Evolutionary conservation across 1,140 invertebrate species (phyloP).

Genomic region (Samia ricini): DNA sequence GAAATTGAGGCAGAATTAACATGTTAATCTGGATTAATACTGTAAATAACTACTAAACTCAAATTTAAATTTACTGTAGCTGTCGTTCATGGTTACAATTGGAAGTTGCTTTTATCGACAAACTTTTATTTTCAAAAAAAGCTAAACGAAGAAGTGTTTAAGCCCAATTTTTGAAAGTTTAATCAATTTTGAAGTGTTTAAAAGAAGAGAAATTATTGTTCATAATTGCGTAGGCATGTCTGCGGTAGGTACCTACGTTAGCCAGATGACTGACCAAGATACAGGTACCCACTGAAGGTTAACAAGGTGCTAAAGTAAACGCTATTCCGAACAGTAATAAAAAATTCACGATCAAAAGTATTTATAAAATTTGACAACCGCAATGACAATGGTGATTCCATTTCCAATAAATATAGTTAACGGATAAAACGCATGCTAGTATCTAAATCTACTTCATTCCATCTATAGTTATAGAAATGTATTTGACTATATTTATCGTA

Average conservation of each 20-base stretch:
- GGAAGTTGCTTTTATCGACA: too few relatives aligned
- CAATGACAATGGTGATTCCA: constrained; percentile 19
- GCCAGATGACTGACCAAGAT: constrained; percentile 37
- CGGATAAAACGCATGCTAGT: too few relatives aligned
- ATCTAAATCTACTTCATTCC: background rate
- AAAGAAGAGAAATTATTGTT: constrained; percentile 10
- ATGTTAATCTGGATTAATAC: too few relatives aligned
- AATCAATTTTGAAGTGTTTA: too few relatives aligned
- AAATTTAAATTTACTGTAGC: too few relatives aligned
- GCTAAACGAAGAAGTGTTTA: background rate
- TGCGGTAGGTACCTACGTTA: constrained; percentile 56
- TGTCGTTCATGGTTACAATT: too few relatives aligned
- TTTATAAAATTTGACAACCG: constrained; percentile 28
- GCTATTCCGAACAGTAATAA: constrained; percentile 54
- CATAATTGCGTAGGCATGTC: constrained; percentile 24
- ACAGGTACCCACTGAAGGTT: constrained; percentile 58
- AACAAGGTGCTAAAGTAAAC: constrained; percentile 69
- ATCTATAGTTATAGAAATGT: too few relatives aligned
- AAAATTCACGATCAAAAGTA: constrained; percentile 48
- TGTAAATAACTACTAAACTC: too few relatives aligned
- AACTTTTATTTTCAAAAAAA: too few relatives aligned
- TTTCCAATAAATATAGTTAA: background rate
- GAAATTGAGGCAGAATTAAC: too few relatives aligned
- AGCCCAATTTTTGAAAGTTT: background rate
- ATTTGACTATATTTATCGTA: too few relatives aligned